A percentile compares a stretch with the other conserved stretches of the same genome.
These are phyloP conservation scores for Procavia capensis DNA, from an alignment of 2,113 vertebrate genomes.

Conservation along the genomic window DNA sequence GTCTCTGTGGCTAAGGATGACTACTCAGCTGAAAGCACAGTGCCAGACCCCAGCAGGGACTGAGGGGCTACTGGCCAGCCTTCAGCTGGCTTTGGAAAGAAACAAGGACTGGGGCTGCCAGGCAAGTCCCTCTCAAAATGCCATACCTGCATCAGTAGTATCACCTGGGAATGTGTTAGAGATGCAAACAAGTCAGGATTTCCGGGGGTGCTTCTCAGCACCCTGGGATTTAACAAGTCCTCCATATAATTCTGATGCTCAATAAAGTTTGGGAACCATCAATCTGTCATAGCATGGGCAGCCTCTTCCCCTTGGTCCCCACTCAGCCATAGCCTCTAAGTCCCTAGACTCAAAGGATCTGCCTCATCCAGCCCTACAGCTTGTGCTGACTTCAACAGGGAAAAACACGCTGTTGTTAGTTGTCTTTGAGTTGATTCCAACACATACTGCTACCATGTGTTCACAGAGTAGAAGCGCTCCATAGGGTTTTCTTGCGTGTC, in stretches of 20 bases:
- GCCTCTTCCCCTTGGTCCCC: neutral
- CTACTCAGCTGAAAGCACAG: neutral
- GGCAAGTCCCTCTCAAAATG: neutral
- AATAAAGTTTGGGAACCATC: neutral
- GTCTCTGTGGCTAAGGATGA: neutral
- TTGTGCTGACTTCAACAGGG: neutral
- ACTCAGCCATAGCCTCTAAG: neutral
- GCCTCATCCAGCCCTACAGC: neutral
- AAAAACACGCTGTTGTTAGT: neutral
- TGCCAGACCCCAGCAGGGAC: neutral
- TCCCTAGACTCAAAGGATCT: neutral
- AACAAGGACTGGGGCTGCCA: neutral
- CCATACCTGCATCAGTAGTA: neutral
- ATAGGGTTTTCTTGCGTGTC: neutral
- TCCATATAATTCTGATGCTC: neutral
- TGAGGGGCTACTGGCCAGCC: neutral
- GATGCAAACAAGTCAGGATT: too few relatives aligned
- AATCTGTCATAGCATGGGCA: fast-evolving
- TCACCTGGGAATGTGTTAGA: neutral
- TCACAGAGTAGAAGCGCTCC: neutral
- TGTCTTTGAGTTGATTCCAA: neutral
- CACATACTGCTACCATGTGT: neutral
- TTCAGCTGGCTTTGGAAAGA: neutral
- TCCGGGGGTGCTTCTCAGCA: neutral
- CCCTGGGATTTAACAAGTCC: neutral